Evolutionary conservation across 2,888 invertebrate genomes (phyloP).

Genomic region (Ennomos quercinarius): DNA sequence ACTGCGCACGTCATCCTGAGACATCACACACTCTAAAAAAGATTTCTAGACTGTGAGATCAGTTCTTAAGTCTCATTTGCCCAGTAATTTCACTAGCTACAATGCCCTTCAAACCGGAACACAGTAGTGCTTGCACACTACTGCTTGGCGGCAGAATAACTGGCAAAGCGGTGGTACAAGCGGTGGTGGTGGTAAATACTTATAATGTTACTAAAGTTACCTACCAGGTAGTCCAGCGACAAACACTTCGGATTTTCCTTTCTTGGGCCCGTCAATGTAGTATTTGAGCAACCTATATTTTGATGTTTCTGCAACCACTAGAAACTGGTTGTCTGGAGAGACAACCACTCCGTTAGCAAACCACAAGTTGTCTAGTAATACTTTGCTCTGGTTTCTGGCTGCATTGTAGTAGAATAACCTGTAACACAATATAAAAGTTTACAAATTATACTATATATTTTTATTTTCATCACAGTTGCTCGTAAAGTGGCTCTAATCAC

Average conservation of each 20-base stretch:
- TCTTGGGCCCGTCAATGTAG: slow-evolving; percentile 91
- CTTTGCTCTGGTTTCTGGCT: slow-evolving; percentile 90
- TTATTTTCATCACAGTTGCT: too few relatives aligned
- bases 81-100: too few relatives aligned
- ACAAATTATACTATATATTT: too few relatives aligned
- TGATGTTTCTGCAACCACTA: slow-evolving; percentile 91
- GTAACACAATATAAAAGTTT: slow-evolving; percentile 34
- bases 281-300: slow-evolving; percentile 90
- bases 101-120: too few relatives aligned
- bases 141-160: too few relatives aligned
- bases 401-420: slow-evolving; percentile 94
- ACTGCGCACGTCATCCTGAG: too few relatives aligned
- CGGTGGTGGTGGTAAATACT: background rate
- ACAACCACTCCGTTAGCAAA: slow-evolving; percentile 96
- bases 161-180: too few relatives aligned
- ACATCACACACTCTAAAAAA: too few relatives aligned
- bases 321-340: slow-evolving; percentile 92
- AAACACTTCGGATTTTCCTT: slow-evolving; percentile 92
- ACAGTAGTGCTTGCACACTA: too few relatives aligned
- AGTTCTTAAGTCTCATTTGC: too few relatives aligned
- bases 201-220: slow-evolving; percentile 50
- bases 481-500: too few relatives aligned
- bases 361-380: slow-evolving; percentile 90
- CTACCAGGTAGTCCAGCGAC: slow-evolving; percentile 92
- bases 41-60: too few relatives aligned